Base-by-base conservation (phyloP, 1,140 invertebrate species). In the Drosophila persimilis region DNA sequence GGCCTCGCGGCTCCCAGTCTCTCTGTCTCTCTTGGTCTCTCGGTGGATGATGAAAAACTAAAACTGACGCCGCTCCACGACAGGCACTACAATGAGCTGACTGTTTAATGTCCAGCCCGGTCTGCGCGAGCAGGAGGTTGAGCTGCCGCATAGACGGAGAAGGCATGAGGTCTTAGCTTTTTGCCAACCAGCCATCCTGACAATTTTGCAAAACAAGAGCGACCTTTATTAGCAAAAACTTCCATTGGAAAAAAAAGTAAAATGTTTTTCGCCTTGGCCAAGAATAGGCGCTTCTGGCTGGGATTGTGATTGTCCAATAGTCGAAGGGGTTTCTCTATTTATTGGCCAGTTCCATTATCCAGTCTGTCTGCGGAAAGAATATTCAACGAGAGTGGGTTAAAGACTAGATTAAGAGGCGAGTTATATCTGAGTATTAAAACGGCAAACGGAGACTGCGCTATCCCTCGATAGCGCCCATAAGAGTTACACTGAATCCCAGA, bases 51-150 rank as follows among this genome's bases (percentile, higher is more conserved):
- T 80, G 73, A 80, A 80, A 84, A 72, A 84, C 81, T 77, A 85
- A 80, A 80, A 67, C 80, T 84, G 80, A 83, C 55, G 71, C 55
- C 65, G 71, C 64, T 59, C 64, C 75, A 84, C 73, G 80, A 80
- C 77, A 66, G 67, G 60, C 67, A 80, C 81, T 81, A 85, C 81
- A 85, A 85, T 86, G 81, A 81, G 81, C 81, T 70, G 77, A 77
- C 81, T 86, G 77, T 86, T 81, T 85, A 86, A 85, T 85, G 70
- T 86, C 51, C 60, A 41, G 77, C 50, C 53, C 46, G 29, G n/a
- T 48, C 41, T 44, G 50, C 29, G 29, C 24, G 31, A 31, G 52
- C 29, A 35, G 55, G 52, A 17, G 15, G 26, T 31, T 31, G 31
- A 31, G 31, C 31, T 9, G 31, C 31, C 31, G 31, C 31, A 31